A percentile compares a stretch with the other conserved stretches of the same genome.
Evolutionary conservation across 2,797 vertebrate genomes (phyloP).

Genomic region (Percopsis omiscomaycus): DNA sequence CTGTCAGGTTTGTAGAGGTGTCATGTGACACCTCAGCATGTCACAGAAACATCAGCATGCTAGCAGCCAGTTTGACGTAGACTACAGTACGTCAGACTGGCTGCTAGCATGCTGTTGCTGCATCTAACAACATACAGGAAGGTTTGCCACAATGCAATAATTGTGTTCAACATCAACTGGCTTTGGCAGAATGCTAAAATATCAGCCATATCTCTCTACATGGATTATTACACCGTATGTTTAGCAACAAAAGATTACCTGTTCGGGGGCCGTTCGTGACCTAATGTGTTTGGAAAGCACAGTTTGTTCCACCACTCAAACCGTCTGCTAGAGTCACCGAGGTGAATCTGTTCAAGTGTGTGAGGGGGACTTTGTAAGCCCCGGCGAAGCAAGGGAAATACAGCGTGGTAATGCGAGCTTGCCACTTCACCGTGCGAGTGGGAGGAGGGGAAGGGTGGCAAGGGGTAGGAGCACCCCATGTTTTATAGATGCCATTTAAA

Average conservation of each 20-base stretch:
- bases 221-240: slow-evolving; percentile 59
- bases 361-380: slow-evolving; percentile 52
- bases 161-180: slow-evolving; percentile 40
- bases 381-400: slow-evolving; percentile 42
- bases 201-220: slow-evolving; percentile 54
- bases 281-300: slow-evolving; percentile 66
- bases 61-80: too few relatives aligned
- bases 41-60: too few relatives aligned
- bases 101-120: too few relatives aligned
- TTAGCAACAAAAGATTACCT: slow-evolving; percentile 48
- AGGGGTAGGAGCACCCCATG: slow-evolving; percentile 49
- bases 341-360: slow-evolving; percentile 52
- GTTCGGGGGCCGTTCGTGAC: slow-evolving; percentile 45
- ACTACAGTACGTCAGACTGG: too few relatives aligned
- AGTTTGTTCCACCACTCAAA: slow-evolving; percentile 64
- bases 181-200: slow-evolving; percentile 57
- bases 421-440: slow-evolving; percentile 51
- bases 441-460: slow-evolving; percentile 35
- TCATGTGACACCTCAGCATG: too few relatives aligned
- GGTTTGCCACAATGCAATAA: slow-evolving; percentile 49
- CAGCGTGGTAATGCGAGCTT: slow-evolving; percentile 54
- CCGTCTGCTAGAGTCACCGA: slow-evolving; percentile 45
- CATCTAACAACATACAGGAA: too few relatives aligned
- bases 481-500: slow-evolving; percentile 82
- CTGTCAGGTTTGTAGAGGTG: too few relatives aligned